These are phyloP conservation scores for Schrankia costaestrigalis DNA, from an alignment of 2,888 invertebrate species.

Conservation along the genomic window DNA sequence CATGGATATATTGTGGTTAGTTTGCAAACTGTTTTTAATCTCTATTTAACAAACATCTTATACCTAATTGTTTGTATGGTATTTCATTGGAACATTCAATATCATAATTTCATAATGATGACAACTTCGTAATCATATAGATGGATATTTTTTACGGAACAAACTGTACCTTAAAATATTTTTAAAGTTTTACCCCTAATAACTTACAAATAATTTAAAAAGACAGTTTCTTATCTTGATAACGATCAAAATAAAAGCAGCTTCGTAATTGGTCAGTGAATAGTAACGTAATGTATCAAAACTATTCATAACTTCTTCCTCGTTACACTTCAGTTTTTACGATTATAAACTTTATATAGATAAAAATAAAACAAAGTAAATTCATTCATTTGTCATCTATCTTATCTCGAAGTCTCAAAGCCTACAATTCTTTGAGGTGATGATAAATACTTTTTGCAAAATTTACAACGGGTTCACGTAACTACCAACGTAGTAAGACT, in stretches of 20 bases:
- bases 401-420: conserved; percentile 50
- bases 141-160: too few relatives aligned
- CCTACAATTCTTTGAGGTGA: conserved; percentile 45
- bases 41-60: too few relatives aligned
- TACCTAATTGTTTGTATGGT: too few relatives aligned
- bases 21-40: too few relatives aligned
- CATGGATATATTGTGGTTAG: too few relatives aligned
- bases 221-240: conserved; percentile 17
- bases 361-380: conserved; percentile 33
- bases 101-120: too few relatives aligned
- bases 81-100: too few relatives aligned
- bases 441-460: conserved; percentile 40
- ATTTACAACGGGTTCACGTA: conserved; percentile 40
- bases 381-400: conserved; percentile 40
- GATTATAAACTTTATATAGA: conserved; percentile 38
- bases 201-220: neutral
- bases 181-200: too few relatives aligned
- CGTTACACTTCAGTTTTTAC: conserved; percentile 28
- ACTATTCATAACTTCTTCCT: conserved; percentile 25
- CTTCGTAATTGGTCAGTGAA: conserved; percentile 18
- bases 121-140: too few relatives aligned
- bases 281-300: conserved; percentile 4
- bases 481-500: conserved; percentile 23
- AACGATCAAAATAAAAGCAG: conserved; percentile 12
- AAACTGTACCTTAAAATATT: too few relatives aligned